Evolutionary conservation across 2,113 vertebrate genomes (phyloP), one percentile per base, ranked within the genome.

Genomic region (Podilymbus podiceps): DNA sequence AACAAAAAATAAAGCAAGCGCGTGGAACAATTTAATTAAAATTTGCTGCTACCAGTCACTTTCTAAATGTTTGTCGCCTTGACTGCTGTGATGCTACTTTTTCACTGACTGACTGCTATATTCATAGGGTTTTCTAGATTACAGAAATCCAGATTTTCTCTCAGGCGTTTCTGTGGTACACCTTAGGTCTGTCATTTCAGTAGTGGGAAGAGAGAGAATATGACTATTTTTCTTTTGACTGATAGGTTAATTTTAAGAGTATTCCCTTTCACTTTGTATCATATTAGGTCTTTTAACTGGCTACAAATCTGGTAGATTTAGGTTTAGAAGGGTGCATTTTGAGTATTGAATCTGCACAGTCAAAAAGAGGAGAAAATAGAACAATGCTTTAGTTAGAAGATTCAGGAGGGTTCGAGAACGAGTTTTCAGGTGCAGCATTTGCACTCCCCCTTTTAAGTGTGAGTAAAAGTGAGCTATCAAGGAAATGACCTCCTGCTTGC

Each of bases 401-500:
- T 30, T 77, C 28, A 27, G 56, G 35, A 81, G 47, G 7, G 19
- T 47, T 81, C 63, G 15, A 89, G 71, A 88, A 76, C 0, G 11
- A 7, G 3, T 85, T 94, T 89, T 76, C 50, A 69, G 53, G 38
- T 58, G 66, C 60, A 47, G 42, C 2, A 1, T 85, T 92, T 58
- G 49, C 27, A 49, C 38, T 80, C 88, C 28, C 38, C 14, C 6
- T 67, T 93, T 3, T 63, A 20, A 58, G 27, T 18, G 12, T 42
- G 46, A 11, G 28, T 68, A 64, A 60, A 87, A 76, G 38, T 28
- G 67, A 92, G 24, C 28, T 79, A 58, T 94, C 72, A 81, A n/a
- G 92, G 74, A 92, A 96, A 90, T 91, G 95, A 95, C 87, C 89
- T 88, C 94, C 93, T 85, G 44, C 38, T 91, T 8, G 0, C 85